Evolutionary conservation across 2,888 invertebrate genomes (phyloP), one percentile per base, ranked within the genome.

Genomic region (Campaea margaritaria): DNA sequence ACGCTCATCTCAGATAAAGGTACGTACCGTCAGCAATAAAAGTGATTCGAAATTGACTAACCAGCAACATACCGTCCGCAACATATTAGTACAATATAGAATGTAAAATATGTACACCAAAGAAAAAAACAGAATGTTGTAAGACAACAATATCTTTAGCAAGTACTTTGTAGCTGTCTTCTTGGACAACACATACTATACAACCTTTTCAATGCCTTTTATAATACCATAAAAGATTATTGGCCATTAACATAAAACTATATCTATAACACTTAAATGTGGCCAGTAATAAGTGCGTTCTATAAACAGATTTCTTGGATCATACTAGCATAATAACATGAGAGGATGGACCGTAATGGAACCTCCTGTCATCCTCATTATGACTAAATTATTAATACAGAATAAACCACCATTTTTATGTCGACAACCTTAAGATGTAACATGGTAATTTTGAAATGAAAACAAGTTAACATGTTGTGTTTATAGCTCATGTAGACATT

Each of bases 371-470:
- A 61, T 61, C 57, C 58, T 64, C 54, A 52, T 69, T 69, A 70
- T 64, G 58, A 63, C 68, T 64, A 73, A 69, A 74, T 74, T 76
- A 74, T 73, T 64, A 67, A 75, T 75, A 52, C 59, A 67, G 60
- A 68, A 81, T 82, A 83, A 81, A 81, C 57, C 45, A 55, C 14
- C 16, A 45, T 69, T 54, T 57, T 81, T 73, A 84, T 78, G 67
- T 62, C 58, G 62, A 50, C 67, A 65, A 65, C 70, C 68, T 73
- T 64, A 68, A 63, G 59, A 67, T 73, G 75, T 73, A 71, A 62
- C 66, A 82, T 81, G 78, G 73, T 69, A 82, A 83, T 83, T 73
- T 72, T 58, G 21, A 68, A 54, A 67, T 70, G 65, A 71, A 16
- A 73, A 68, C 79, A 73, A 70, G 77, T 79, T 73, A 80, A 77